These are phyloP conservation scores for Anorthoa munda DNA, from an alignment of 2,888 invertebrate genomes.

Conservation along the genomic window DNA sequence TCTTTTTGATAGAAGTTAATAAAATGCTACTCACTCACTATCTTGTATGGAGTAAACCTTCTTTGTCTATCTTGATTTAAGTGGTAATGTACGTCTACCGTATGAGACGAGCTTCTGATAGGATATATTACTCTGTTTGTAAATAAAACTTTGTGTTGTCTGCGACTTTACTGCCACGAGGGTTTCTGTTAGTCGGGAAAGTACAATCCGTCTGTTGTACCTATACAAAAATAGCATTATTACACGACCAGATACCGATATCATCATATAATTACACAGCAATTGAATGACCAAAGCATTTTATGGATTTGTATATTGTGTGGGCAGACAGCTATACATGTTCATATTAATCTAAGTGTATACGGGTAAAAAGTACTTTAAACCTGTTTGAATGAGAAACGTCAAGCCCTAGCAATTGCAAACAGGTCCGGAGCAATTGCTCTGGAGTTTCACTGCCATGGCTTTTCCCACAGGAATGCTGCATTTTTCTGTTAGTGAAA, in stretches of 20 bases:
- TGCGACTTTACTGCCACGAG: constrained; percentile 15
- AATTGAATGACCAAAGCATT: neutral
- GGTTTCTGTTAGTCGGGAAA: constrained; percentile 6
- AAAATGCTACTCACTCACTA: too few relatives aligned
- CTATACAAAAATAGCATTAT: neutral
- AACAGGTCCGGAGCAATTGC: too few relatives aligned
- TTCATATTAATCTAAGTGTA: too few relatives aligned
- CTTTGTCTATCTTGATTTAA: neutral
- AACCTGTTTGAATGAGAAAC: too few relatives aligned
- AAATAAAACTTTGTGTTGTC: constrained; percentile 46
- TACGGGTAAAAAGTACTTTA: too few relatives aligned
- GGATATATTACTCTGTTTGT: constrained; percentile 48
- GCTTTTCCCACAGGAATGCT: neutral
- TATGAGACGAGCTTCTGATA: constrained; percentile 48
- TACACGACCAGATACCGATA: neutral
- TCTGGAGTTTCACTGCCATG: too few relatives aligned
- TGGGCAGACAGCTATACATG: neutral
- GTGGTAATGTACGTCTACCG: constrained; percentile 3
- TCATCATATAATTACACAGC: too few relatives aligned
- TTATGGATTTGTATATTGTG: neutral
- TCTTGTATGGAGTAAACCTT: constrained; percentile 18
- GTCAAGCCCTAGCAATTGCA: too few relatives aligned
- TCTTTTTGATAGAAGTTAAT: too few relatives aligned
- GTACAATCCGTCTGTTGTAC: constrained; percentile 12
- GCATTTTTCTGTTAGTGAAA: neutral